Base-by-base conservation (phyloP, 2,888 invertebrate species). In the Callosobruchus maculatus region DNA sequence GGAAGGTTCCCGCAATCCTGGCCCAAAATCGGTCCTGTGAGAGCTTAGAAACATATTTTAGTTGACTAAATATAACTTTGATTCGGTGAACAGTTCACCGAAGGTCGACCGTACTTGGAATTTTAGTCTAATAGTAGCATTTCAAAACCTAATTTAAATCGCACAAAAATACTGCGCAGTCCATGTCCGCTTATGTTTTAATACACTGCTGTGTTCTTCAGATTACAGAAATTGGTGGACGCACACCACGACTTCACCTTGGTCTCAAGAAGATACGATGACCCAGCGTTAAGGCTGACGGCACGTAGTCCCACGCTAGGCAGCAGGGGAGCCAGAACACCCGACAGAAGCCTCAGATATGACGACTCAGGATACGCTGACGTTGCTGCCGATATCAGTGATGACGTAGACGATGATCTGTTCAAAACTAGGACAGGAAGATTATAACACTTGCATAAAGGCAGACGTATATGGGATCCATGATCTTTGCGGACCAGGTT, bases 221-320 rank as follows among this genome's bases (percentile, higher is more conserved):
- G 95, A 0, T 88, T 96, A 26, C 95, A 95, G 86, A 95, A 95
- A 85, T 88, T 96, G 79, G 94, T 95, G 72, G 93, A 95, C 79
- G 95, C 95, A 0, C 95, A 96, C 86, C 93, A 95, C 82, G 96
- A 96, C 87, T 96, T 95, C 85, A 95, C 95, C 0, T 87, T 94
- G 81, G 92, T 96, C 3, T 95, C 95, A 2, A 90, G 95, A 5
- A 90, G 95, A 80, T 93, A 92, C 82, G 92, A 93, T 79, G 90
- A 90, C 81, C 90, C 90, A 0, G 86, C 89, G 70, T 84, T 89
- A 74, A 84, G 87, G 75, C 84, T 87, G 79, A 88, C 88, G 0
- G 88, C 89, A 0, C 85, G 89, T 88, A 92, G 81, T 90, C 92
- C 81, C 87, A 92, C 85, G 84, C 92, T 88, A 22, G 86, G 86